Evolutionary conservation across 2,888 invertebrate species (phyloP), one percentile per base, ranked within the genome.

Genomic region (Cremastinae sp.): DNA sequence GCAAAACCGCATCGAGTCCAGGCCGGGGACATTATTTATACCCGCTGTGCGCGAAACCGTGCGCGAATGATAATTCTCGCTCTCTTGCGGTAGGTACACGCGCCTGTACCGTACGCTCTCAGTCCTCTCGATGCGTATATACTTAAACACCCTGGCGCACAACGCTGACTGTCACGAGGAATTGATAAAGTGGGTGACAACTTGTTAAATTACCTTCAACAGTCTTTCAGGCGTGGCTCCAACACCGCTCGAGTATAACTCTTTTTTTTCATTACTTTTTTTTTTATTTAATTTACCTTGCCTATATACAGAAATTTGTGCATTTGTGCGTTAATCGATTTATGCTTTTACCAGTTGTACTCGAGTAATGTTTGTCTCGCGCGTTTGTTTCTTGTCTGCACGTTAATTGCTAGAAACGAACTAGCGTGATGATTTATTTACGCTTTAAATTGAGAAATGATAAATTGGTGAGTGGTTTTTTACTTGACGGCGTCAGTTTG

Each of bases 131-230:
- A 37, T 51, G 58, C 58, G 8, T 53, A 49, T 10, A n/a, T 39
- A 58, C 43, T 55, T 45, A 14, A 62, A 55, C 28, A 9, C 37
- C 14, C 18, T 43, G 53, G 61, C 47, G 62, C 16, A 45, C 47
- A 20, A 53, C 51, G 20, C 16, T 37, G 49, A 59, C 69, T 74
- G 73, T 72, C 78, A 72, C 75, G 83, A 81, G 81, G 82, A 87
- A 87, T 87, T 86, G 86, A 87, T 85, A 85, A 86, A 85, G 85
- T 84, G 80, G 84, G 82, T 86, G 87, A 87, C 87, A 87, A 87
- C 85, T 86, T 85, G 85, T 85, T 87, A 86, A 86, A 87, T 86
- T 84, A 86, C 83, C 28, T 66, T 43, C 55, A 65, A 74, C 73
- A 41, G 64, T 65, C 41, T 55, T 65, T 41, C 47, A 77, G 73